phyloP scores from a whole-genome alignment of 2,113 vertebrate genomes.

The Eulemur macaco region DNA sequence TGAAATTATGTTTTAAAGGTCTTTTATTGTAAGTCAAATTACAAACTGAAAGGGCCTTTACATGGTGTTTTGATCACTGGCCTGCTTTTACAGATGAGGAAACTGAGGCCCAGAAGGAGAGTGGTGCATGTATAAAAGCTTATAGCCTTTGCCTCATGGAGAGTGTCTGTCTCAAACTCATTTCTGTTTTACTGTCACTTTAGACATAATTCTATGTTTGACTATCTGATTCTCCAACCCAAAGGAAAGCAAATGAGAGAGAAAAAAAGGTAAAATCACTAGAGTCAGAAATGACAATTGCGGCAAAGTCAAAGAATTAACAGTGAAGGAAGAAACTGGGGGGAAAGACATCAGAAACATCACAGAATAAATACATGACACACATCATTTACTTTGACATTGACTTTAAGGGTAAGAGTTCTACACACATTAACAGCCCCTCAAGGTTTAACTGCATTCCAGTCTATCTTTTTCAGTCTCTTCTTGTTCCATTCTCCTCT shows the following conservation, averaged over 20 bases:
- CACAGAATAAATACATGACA: not conserved
- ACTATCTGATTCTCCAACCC: not conserved
- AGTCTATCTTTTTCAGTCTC: not conserved
- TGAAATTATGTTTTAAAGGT: slow-evolving; percentile 4
- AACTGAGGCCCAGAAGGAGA: not conserved
- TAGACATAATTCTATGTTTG: not conserved
- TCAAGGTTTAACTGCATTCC: no score
- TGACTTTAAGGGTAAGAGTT: not conserved
- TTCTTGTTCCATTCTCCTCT: not conserved
- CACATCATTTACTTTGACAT: not conserved
- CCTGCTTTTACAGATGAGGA: not conserved
- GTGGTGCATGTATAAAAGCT: not conserved
- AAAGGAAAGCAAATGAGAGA: slow-evolving; percentile 33
- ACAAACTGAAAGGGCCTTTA: not conserved
- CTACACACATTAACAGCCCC: no score
- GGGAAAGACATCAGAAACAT: not conserved
- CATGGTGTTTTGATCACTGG: not conserved
- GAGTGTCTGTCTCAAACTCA: not conserved
- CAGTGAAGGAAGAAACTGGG: not conserved
- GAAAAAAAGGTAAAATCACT: not conserved
- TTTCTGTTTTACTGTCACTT: not conserved
- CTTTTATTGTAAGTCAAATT: not conserved
- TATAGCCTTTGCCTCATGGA: not conserved
- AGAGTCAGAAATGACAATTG: not conserved
- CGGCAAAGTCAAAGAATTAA: slow-evolving; percentile 11